Evolutionary conservation across 2,888 invertebrate species (phyloP), one percentile per base, ranked within the genome.

Genomic region (Brachycybe producta): DNA sequence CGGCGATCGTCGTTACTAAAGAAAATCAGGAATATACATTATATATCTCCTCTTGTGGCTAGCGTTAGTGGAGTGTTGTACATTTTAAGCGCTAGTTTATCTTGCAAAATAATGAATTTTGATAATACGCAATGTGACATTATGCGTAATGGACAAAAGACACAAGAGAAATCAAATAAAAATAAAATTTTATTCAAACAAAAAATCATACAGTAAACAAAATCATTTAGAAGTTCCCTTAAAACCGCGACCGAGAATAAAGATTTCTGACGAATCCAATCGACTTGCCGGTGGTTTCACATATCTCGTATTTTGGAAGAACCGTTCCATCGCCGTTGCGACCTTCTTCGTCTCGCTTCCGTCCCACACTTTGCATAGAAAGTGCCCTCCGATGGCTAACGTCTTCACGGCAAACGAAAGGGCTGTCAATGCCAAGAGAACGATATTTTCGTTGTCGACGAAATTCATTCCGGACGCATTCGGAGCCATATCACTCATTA

Each of bases 401-500:
- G 24, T 32, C n/a, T 57, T 42, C 5, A 41, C 39, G 8, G 55
- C 50, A 23, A 62, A 51, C n/a, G 57, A 38, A 8, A 62, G 51
- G 17, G 54, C 55, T 11, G 56, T 54, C 5, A 57, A 55, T 41
- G 58, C 57, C 23, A 63, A 48, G 5, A 56, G 54, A 21, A 63
- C 52, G n/a, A 63, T 55, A 8, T 58, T 53, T 24, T 57, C 54
- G 49, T 62, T 60, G 47, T 63, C 63, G 1, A 56, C 56, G 1
- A 47, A 52, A 23, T 52, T 46, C 26, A 58, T 19, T 58, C 64
- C 64, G 13, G 60, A 59, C 1, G 62, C 60, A 53, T 61, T 61
- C 1, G 64, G 64, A 11, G 64, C 64, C 64, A 64, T 64, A 44
- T 64, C 64, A 52, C 62, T 63, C 23, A 64, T 41, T 7, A 64